Evolutionary conservation across 2,888 invertebrate species (phyloP), one percentile per base, ranked within the genome.

Genomic region (Microplitis manilae): DNA sequence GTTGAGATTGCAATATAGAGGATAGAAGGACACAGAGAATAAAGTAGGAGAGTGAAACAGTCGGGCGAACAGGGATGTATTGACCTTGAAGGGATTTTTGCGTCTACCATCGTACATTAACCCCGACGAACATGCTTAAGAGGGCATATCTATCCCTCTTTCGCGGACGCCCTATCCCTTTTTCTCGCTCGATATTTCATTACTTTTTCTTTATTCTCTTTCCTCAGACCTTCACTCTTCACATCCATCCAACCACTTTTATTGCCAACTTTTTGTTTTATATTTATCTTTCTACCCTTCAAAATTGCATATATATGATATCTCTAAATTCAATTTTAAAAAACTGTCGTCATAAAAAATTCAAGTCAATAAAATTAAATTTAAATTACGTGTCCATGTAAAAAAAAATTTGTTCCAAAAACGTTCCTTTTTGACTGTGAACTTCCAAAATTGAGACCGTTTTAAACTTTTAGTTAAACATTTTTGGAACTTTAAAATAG

Each of bases 71-170:
- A 86, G 89, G 89, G 89, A 89, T 89, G 89, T 88, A 88, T 84
- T 87, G 89, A 86, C 89, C 89, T 89, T 89, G 89, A 82, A 86
- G 88, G 87, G 88, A 89, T 89, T 89, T 89, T 89, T 89, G 87
- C 87, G 89, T 89, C 89, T 89, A 87, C 87, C 87, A 81, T 84
- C 84, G 89, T 86, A 81, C 89, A 83, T 89, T 89, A 84, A 89
- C 89, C 88, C 88, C 85, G 82, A 79, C 41, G 67, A 73, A 77
- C 76, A 65, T 80, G 73, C 68, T 76, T 71, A 70, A 61, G 77
- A 72, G 76, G 77, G 77, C 73, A 75, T 72, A 69, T 72, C 68
- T 38, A 30, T 73, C 60, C 62, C 72, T 68, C 61, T 67, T 74
- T 77, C 39, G 70, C 77, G 70, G 76, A 71, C 68, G 74, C 77